These are phyloP conservation scores for Hiodon tergisus DNA, from an alignment of 2,113 vertebrate species.

Conservation along the genomic window DNA sequence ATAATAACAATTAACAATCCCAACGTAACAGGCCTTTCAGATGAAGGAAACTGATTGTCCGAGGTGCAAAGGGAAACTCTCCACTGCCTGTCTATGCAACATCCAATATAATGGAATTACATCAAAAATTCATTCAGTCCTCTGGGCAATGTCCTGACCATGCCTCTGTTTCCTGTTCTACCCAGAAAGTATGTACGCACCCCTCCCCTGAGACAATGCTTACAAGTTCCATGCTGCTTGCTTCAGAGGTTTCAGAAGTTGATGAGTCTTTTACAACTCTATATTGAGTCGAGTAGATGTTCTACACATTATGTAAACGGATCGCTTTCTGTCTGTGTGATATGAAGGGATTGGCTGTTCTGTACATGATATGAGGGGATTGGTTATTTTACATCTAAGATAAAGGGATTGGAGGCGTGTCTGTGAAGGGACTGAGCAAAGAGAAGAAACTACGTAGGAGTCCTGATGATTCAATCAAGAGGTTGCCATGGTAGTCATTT, in stretches of 20 bases:
- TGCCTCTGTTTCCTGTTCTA: not conserved
- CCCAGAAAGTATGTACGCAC: slow-evolving; percentile 4
- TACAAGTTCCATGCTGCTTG: slow-evolving; percentile 12
- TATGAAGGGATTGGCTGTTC: slow-evolving; percentile 7
- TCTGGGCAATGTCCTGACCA: not conserved
- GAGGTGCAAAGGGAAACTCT: not conserved
- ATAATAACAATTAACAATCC: too few relatives aligned
- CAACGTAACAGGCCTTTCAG: not conserved
- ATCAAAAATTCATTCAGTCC: slow-evolving; percentile 16
- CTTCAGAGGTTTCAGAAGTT: slow-evolving; percentile 8
- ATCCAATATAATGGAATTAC: slow-evolving; percentile 13
- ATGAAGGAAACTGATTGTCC: not conserved
- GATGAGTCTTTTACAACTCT: not conserved
- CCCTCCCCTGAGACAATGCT: not conserved
- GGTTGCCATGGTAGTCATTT: slow-evolving; percentile 25
- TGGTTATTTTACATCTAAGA: not conserved
- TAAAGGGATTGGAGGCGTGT: not conserved
- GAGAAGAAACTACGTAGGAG: not conserved
- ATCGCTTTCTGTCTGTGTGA: not conserved
- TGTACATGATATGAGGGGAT: not conserved
- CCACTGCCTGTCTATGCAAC: slow-evolving; percentile 9
- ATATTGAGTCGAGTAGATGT: not conserved
- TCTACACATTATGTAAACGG: not conserved
- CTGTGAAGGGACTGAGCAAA: not conserved
- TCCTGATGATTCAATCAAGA: slow-evolving; percentile 21